A percentile compares a stretch with the other conserved stretches of the same genome.
phyloP scores from a whole-genome alignment of 2,797 vertebrate species.

The Halcyon leucocephala region DNA sequence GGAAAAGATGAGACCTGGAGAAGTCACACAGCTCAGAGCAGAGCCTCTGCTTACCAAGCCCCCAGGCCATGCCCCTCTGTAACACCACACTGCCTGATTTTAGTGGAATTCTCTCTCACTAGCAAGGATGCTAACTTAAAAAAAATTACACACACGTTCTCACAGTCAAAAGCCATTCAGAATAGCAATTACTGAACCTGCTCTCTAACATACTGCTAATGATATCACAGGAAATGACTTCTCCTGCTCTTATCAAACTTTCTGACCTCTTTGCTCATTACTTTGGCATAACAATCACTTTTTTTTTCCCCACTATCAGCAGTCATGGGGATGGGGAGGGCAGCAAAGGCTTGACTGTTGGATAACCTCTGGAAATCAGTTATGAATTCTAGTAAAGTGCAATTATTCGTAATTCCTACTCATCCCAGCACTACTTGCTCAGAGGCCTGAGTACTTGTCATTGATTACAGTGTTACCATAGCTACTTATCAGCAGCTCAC shows the following conservation, averaged over 20 bases:
- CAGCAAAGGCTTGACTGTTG: background rate
- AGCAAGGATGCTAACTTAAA: background rate
- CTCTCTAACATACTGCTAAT: constrained; percentile 54
- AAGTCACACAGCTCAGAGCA: background rate
- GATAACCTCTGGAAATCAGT: constrained; percentile 44
- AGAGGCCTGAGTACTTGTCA: background rate
- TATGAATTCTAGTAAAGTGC: constrained; percentile 29
- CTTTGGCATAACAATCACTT: constrained; percentile 31
- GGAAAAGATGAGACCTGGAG: background rate
- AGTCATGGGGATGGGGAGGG: background rate
- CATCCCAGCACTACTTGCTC: constrained; percentile 3
- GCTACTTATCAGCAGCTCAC: background rate
- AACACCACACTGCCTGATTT: background rate
- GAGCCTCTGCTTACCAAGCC: background rate
- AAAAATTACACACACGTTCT: background rate
- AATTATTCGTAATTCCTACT: constrained; percentile 54
- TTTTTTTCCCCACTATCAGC: background rate
- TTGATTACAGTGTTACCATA: background rate
- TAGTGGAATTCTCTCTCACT: background rate
- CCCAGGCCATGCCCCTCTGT: background rate
- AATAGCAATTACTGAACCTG: constrained; percentile 57
- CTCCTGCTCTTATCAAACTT: constrained; percentile 62
- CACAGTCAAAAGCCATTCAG: constrained; percentile 39
- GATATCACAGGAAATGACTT: constrained; percentile 54
- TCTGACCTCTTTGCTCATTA: constrained; percentile 55